Evolutionary conservation across 1,140 invertebrate genomes (phyloP), one percentile per base, ranked within the genome.

Genomic region (Cotesia typhae): DNA sequence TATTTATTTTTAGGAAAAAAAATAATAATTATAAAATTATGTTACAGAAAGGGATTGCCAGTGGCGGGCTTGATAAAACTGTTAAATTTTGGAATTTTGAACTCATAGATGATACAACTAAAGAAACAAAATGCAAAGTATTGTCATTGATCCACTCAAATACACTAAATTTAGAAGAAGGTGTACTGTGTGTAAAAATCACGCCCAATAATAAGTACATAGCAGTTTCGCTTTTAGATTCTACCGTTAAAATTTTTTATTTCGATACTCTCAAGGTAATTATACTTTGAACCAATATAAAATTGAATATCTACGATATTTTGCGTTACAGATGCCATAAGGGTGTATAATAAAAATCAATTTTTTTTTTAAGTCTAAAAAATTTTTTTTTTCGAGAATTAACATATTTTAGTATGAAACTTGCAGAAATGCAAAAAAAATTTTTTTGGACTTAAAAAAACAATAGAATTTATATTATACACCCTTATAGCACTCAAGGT

Each of bases 21-120:
- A 68, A 57, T 65, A 14, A 66, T 53, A n/a, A 35, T 28, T 28
- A 28, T 28, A 28, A 6, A 47, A 47, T 63, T 63, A 10, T n/a
- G 10, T 73, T 70, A 41, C 78, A 93, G 91, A 88, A 92, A 82
- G 94, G 96, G 0, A 91, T 96, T 81, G 92, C 93, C 4, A 93
- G 94, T 64, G 96, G 96, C 9, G 92, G 96, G 61, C 92, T 92
- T 10, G 98, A 99, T 84, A 92, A 94, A 76, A 94, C 92, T 0
- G 92, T 98, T 0, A 98, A 97, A 84, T 93, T 99, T 82, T 99
- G 97, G 97, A 91, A 93, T 73, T 98, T 97, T 87, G 95, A 98
- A 83, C 85, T 98, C 0, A 89, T 95, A 36, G 80, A 88, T n/a
- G 91, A 93, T 81, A 76, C 88, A 2, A 84, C 89, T n/a, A 89